Base-by-base conservation (phyloP, 2,888 invertebrate genomes). In the Lasioglossum malachurum region DNA sequence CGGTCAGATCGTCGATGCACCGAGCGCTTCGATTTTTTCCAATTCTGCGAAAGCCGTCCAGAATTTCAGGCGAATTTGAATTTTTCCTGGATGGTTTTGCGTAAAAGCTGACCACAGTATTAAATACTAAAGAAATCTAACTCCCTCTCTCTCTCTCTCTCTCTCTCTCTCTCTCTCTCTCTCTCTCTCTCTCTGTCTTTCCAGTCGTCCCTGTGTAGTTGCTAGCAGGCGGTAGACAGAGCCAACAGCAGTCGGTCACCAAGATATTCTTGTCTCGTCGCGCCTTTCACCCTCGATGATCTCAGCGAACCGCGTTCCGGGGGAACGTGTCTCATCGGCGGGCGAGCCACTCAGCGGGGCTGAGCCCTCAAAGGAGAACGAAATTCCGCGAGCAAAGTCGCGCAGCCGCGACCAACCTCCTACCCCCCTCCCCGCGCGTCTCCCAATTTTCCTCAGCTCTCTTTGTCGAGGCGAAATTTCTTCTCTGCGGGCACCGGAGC, bases 241-340 rank as follows among this genome's bases (percentile, higher is more conserved):
- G 12, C 60, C 10, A 44, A 8, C 31, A 44, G 27, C 27, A 75
- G 19, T 60, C 41, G 60, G 60, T 75, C 23, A 64, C 64, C 64
- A 23, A 64, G 31, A 23, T 76, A 76, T 76, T 64, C 64, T 64
- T 23, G 75, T 64, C 64, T 60, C 75, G 64, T 76, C 60, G 60
- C 75, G 27, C 41, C 27, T 41, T 44, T 60, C 41, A 44, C 75
- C 57, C 75, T 23, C 44, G 41, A 76, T 57, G 64, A 35, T 14
- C 23, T 35, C 64, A 67, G 60, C 64, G 67, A 4, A 12, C 74
- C 23, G 74, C 35, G 74, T 67, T 67, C 35, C 67, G 3, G 19
- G 8, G 35, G 67, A 35, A 74, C 74, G 74, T 74, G 74, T 53
- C 74, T 74, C 74, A 74, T 74, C 74, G 74, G 19, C 23, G 27